Conservation (phyloP, 2,113 vertebrate species). For the Calonectris borealis region DNA sequence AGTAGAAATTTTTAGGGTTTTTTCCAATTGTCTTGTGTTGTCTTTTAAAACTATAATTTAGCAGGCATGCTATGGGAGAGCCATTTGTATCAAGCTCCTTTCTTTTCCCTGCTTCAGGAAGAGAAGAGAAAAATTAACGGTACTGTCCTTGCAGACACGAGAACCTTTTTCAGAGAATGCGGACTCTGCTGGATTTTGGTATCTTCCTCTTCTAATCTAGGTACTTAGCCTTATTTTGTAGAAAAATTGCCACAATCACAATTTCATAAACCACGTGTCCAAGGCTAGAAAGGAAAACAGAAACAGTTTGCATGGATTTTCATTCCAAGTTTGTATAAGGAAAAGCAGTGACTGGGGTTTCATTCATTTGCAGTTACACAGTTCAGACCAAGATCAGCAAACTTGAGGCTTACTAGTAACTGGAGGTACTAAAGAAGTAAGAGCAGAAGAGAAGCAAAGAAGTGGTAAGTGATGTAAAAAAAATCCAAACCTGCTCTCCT, state of each 20-base stretch:
- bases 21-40: background rate
- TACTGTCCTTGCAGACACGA: background rate
- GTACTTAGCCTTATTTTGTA: background rate
- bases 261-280: background rate
- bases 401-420: background rate
- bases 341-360: background rate
- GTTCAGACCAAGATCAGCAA: background rate
- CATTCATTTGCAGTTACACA: background rate
- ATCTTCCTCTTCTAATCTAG: background rate
- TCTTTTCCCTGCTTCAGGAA: background rate
- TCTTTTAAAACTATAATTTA: background rate
- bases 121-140: conserved; percentile 2
- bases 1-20: background rate
- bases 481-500: background rate
- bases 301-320: background rate
- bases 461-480: background rate
- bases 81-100: background rate
- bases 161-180: background rate
- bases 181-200: background rate
- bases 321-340: background rate
- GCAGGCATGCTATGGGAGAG: background rate
- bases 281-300: background rate
- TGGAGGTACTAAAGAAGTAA: background rate
- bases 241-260: conserved; percentile 8
- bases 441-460: background rate